Evolutionary conservation across 1,140 invertebrate species (phyloP).

Genomic region (Nasonia vitripennis): DNA sequence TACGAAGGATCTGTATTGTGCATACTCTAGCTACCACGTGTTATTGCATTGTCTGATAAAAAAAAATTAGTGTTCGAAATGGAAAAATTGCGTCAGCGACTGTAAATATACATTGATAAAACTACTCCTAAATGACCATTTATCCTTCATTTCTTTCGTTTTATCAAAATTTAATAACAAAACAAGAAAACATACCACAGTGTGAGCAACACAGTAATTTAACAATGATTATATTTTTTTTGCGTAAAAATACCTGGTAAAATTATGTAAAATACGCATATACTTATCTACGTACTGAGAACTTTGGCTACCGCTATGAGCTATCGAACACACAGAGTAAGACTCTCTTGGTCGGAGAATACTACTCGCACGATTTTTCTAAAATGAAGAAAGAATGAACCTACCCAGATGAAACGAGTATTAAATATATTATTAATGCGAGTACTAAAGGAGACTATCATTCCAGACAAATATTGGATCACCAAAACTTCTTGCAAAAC

Average conservation of each 20-base stretch:
- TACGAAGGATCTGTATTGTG: slow-evolving; percentile 5
- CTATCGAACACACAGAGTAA: slow-evolving; percentile 59
- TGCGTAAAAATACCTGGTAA: slow-evolving; percentile 51
- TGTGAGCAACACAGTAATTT: slow-evolving; percentile 48
- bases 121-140: slow-evolving; percentile 35
- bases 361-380: slow-evolving; percentile 44
- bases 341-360: slow-evolving; percentile 44
- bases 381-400: slow-evolving; percentile 41
- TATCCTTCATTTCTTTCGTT: slow-evolving; percentile 31
- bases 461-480: slow-evolving; percentile 9
- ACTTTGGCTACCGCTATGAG: slow-evolving; percentile 67
- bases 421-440: slow-evolving; percentile 35
- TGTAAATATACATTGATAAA: slow-evolving; percentile 42
- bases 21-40: slow-evolving; percentile 19
- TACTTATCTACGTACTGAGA: slow-evolving; percentile 54
- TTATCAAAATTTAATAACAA: slow-evolving; percentile 50
- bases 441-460: slow-evolving; percentile 31
- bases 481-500: slow-evolving; percentile 22
- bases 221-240: slow-evolving; percentile 51
- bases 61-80: slow-evolving; percentile 37
- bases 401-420: slow-evolving; percentile 33
- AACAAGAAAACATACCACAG: slow-evolving; percentile 52
- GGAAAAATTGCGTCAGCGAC: slow-evolving; percentile 35
- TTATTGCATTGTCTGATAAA: slow-evolving; percentile 32
- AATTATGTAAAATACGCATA: slow-evolving; percentile 53